These are phyloP conservation scores for Julus scandinavius DNA, from an alignment of 2,888 invertebrate species.

Conservation along the genomic window DNA sequence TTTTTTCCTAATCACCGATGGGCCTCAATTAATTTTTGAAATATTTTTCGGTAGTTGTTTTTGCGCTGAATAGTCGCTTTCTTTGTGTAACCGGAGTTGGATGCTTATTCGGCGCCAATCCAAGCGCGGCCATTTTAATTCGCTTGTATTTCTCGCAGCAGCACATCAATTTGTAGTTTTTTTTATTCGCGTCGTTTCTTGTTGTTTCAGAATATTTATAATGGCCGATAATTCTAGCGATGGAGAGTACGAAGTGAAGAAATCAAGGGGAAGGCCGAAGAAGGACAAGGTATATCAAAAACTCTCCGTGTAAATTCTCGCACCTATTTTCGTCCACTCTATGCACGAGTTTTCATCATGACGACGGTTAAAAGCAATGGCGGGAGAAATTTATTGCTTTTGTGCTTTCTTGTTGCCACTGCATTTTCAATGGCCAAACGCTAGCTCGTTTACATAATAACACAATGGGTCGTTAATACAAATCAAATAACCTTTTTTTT, in stretches of 20 bases:
- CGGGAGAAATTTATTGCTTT: slow-evolving; percentile 42
- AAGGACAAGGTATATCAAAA: slow-evolving; percentile 1
- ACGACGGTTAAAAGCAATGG: slow-evolving; percentile 30
- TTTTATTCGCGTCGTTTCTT: background rate
- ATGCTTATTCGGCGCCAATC: background rate
- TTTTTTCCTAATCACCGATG: background rate
- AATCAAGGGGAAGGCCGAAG: slow-evolving; percentile 47
- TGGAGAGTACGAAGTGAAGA: slow-evolving; percentile 42
- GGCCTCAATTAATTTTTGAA: background rate
- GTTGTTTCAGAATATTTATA: background rate
- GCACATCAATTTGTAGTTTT: background rate
- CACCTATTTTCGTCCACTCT: slow-evolving; percentile 5
- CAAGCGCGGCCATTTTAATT: slow-evolving; percentile 42
- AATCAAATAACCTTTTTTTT: background rate
- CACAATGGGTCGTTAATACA: background rate
- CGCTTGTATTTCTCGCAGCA: slow-evolving; percentile 14
- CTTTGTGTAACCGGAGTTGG: background rate
- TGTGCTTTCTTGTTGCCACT: slow-evolving; percentile 3
- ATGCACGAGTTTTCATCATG: background rate
- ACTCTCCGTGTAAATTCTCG: background rate
- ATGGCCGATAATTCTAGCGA: slow-evolving; percentile 46
- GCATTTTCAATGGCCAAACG: slow-evolving; percentile 13
- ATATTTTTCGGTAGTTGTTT: slow-evolving; percentile 6
- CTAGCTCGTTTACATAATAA: background rate
- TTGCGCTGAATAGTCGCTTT: background rate